Conservation (phyloP, 2,113 vertebrate species). For the Scatophagus argus region DNA sequence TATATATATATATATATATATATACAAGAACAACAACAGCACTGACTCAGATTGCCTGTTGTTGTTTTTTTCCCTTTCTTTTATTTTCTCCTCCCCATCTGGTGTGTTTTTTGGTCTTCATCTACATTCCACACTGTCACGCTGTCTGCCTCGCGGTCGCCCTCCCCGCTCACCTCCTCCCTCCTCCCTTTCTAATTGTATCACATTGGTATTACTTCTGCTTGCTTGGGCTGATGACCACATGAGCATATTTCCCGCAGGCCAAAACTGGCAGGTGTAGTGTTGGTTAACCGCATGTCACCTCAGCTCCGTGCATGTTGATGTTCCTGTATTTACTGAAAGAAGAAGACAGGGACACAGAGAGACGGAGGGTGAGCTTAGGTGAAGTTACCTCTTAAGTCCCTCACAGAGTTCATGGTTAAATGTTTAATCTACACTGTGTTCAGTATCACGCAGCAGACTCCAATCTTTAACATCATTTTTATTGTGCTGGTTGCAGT, state of each 20-base stretch:
- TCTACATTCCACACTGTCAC: conserved; percentile 14
- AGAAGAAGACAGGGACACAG: neutral
- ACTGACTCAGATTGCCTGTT: neutral
- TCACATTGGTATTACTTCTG: conserved; percentile 49
- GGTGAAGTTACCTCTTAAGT: neutral
- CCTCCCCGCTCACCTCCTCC: neutral
- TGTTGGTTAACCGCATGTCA: conserved; percentile 32
- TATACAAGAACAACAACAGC: neutral
- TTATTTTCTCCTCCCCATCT: neutral
- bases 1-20: too few relatives aligned
- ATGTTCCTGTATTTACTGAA: neutral
- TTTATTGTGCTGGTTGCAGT: conserved; percentile 8
- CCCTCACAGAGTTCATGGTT: conserved; percentile 15
- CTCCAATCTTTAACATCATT: neutral
- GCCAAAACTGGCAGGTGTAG: conserved; percentile 39
- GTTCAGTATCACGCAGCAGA: neutral
- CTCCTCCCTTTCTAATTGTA: conserved; percentile 27
- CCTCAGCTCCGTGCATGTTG: neutral
- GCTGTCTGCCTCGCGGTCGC: neutral
- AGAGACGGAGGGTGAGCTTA: neutral
- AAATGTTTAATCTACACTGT: conserved; percentile 33
- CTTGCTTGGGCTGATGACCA: conserved; percentile 28
- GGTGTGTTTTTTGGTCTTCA: neutral
- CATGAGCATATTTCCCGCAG: conserved; percentile 16
- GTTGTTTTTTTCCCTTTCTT: neutral